Percentiles rank a stretch among this genome's conserved stretches.
Evolutionary conservation across 2,113 vertebrate genomes (phyloP).

Genomic region (Calidris pygmaea): DNA sequence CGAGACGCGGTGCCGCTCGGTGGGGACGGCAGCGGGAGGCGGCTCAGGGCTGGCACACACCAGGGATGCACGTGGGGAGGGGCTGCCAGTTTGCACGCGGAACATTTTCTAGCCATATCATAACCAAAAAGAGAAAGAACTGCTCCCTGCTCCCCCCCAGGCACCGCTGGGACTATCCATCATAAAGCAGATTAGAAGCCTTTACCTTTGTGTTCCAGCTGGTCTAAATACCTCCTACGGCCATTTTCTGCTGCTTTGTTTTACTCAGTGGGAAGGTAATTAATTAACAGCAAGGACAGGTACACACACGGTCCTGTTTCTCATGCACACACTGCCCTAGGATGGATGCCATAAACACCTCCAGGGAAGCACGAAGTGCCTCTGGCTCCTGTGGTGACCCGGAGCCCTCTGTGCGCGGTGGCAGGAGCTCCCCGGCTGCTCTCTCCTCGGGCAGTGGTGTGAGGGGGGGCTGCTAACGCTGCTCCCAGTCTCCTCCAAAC

Average conservation of each 20-base stretch:
- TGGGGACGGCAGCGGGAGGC: too few relatives aligned
- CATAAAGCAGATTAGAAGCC: constrained; percentile 3
- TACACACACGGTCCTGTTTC: background rate
- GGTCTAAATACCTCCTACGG: constrained; percentile 29
- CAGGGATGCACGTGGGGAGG: background rate
- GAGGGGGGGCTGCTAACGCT: background rate
- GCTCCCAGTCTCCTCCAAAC: background rate
- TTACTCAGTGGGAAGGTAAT: constrained; percentile 11
- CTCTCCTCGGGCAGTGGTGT: background rate
- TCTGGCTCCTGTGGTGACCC: background rate
- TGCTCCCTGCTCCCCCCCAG: background rate
- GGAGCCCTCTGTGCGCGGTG: background rate
- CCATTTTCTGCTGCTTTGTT: background rate
- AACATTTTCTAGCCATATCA: background rate
- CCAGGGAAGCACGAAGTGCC: background rate
- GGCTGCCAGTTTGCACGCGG: background rate
- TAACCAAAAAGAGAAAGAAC: background rate
- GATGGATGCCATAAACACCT: background rate
- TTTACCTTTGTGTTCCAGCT: constrained; percentile 37
- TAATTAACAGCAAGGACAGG: constrained; percentile 51
- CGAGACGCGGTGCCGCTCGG: too few relatives aligned
- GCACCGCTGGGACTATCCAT: background rate
- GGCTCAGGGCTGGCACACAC: background rate
- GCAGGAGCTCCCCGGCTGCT: background rate
- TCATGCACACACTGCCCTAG: background rate